Conservation (phyloP, 2,113 vertebrate genomes). For the Fulmarus glacialis region DNA sequence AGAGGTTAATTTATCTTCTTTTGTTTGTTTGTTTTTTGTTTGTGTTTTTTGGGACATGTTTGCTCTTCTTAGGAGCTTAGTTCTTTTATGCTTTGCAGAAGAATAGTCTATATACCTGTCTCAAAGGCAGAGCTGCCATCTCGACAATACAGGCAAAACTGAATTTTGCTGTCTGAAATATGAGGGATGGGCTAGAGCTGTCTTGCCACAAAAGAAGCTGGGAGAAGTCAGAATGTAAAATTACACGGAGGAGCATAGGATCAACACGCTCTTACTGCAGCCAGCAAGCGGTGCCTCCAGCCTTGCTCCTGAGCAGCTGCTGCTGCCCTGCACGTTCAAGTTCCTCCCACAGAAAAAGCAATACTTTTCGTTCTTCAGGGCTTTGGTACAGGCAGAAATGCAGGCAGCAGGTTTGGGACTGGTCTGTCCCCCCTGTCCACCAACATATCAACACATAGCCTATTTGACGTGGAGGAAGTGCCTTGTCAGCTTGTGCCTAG, state of each 20-base stretch:
- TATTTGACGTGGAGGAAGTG: neutral
- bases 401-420: neutral
- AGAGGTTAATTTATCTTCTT: neutral
- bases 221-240: neutral
- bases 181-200: neutral
- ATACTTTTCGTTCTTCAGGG: neutral
- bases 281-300: neutral
- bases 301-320: neutral
- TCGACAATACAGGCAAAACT: neutral
- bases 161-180: neutral
- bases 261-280: accelerated
- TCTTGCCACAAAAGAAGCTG: neutral
- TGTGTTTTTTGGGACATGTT: neutral
- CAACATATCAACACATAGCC: neutral
- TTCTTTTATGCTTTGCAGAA: neutral
- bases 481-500: neutral
- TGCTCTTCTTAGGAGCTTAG: neutral
- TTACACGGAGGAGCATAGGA: neutral
- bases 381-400: neutral
- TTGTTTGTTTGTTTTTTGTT: neutral
- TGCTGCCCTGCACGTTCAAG: neutral
- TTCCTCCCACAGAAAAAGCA: neutral
- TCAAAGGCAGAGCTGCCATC: neutral
- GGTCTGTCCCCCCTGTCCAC: neutral
- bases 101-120: neutral